phyloP scores from a whole-genome alignment of 2,113 vertebrate genomes.

The Mastomys natalensis region DNA sequence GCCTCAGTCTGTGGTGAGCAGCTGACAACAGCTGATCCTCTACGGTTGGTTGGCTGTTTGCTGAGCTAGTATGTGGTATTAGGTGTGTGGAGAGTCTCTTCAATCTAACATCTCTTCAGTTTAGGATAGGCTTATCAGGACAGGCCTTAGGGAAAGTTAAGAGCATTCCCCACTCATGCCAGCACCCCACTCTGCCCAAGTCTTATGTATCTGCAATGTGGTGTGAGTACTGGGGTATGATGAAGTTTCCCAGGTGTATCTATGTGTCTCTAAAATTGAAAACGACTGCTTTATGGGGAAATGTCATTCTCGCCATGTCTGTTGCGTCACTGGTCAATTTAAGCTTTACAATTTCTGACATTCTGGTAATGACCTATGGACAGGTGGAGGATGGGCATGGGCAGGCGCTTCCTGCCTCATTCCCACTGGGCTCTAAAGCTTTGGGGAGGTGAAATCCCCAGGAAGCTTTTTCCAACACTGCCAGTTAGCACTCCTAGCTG shows the following conservation, averaged over 20 bases:
- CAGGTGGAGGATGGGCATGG: not conserved
- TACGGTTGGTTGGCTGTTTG: not conserved
- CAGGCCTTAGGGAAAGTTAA: not conserved
- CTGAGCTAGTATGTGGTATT: not conserved
- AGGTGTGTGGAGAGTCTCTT: not conserved
- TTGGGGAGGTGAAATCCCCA: not conserved
- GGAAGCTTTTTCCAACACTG: not conserved
- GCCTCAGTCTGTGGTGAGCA: not conserved
- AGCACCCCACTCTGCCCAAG: not conserved
- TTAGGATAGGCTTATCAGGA: not conserved
- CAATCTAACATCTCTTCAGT: not conserved
- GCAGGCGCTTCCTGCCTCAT: not conserved
- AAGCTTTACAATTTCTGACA: not conserved
- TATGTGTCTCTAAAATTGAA: not conserved
- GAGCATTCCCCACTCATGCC: not conserved
- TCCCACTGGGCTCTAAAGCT: not conserved
- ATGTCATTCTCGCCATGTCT: not conserved
- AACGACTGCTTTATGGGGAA: not conserved
- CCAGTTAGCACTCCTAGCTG: not conserved
- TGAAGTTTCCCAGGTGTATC: not conserved
- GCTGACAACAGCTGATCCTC: too few species aligned
- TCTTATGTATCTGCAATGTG: not conserved
- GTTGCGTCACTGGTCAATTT: not conserved
- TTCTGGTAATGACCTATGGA: not conserved
- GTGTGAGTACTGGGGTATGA: not conserved